These are phyloP conservation scores for Echinops telfairi DNA, from an alignment of 2,113 vertebrate species.

Conservation along the genomic window DNA sequence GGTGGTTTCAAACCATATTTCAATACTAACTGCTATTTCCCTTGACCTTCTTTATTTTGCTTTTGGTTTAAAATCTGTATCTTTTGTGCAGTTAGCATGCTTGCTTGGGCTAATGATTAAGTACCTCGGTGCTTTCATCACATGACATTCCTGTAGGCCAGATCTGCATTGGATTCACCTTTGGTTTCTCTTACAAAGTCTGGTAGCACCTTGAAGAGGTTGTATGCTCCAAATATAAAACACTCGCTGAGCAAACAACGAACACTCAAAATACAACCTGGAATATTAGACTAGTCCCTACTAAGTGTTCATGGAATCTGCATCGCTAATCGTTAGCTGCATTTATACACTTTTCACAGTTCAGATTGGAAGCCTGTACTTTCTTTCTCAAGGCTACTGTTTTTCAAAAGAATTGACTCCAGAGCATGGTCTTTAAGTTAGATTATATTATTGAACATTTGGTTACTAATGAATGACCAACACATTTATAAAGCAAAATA, in stretches of 20 bases:
- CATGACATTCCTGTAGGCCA: background rate
- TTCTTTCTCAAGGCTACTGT: background rate
- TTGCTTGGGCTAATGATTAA: background rate
- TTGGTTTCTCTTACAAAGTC: background rate
- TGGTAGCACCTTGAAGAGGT: background rate
- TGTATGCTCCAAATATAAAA: background rate
- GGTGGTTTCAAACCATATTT: background rate
- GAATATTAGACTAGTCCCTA: background rate
- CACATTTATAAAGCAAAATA: background rate
- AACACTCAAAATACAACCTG: slow-evolving; percentile 28
- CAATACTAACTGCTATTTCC: background rate
- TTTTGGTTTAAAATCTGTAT: background rate
- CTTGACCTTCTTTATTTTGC: background rate
- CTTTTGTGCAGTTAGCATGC: background rate
- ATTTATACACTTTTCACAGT: background rate
- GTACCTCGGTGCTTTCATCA: background rate
- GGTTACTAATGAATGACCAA: background rate
- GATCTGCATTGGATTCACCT: background rate
- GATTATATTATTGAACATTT: background rate
- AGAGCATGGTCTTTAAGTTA: background rate
- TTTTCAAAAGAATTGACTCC: slow-evolving; percentile 39
- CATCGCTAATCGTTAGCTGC: background rate
- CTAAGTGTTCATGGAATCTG: background rate
- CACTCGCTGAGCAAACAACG: slow-evolving; percentile 23
- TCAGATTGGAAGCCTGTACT: background rate